Evolutionary conservation across 2,797 vertebrate genomes (phyloP), one percentile per base, ranked within the genome.

Genomic region (Sebastes kiyomatsui): DNA sequence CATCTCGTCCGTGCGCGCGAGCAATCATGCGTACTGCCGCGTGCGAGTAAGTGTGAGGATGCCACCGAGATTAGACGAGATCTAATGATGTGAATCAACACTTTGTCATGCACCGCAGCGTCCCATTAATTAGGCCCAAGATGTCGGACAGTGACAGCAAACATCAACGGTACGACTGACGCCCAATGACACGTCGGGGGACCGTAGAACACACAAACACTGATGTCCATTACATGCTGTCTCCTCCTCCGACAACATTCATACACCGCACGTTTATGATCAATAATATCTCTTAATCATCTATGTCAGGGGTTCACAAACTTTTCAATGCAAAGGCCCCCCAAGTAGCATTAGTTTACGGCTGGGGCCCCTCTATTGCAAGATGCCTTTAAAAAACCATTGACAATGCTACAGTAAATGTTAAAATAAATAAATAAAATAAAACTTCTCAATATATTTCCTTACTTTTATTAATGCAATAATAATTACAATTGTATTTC

Each of bases 51-150:
- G 80, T 73, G 76, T 23, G 80, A 81, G 49, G 65, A 87, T 61
- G 82, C 82, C 77, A 71, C 75, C 73, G 75, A 77, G 83, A 91
- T 90, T 83, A 85, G 76, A 85, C 62, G 67, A 61, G 80, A 84
- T 81, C 60, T 93, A 89, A 92, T 92, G 88, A 90, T 85, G 88
- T 77, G 88, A 90, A 89, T 94, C 86, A 92, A 91, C 90, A 89
- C 79, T 75, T 83, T 80, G 90, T 90, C 92, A 91, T 67, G 83
- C 91, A 79, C 79, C 84, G 42, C 77, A 79, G 86, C 82, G 16
- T 87, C 82, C 49, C 79, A 81, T 87, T 94, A 92, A 94, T 93
- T 93, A 89, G 90, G 77, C 91, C 82, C 85, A 77, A 82, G 86
- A 88, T 92, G 85, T 91, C 33, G 8, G 83, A 84, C 84, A 88